Evolutionary conservation across 2,113 vertebrate species (phyloP), one percentile per base, ranked within the genome.

Genomic region (Tapirus terrestris): DNA sequence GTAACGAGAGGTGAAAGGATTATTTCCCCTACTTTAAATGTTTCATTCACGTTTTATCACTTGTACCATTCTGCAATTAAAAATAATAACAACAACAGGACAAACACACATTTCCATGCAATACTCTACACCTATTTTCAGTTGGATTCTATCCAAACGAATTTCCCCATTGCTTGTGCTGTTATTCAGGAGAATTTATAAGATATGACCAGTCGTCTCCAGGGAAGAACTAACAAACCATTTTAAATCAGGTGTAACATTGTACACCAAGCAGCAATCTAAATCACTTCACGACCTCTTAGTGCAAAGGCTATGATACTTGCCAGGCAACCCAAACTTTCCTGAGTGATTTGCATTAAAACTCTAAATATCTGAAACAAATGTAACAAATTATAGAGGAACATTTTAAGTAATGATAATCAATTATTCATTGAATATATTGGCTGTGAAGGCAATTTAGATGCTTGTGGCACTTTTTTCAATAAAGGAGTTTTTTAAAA

Each of bases 1-100:
- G 81, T 98, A 94, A 97, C 96, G 97, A 98, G 90, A 97, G 98
- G 65, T 96, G 77, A 98, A 98, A 82, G 98, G 93, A 98, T 98
- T 97, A 85, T 97, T 98, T 98, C 96, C 68, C 61, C 61, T 33
- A 96, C 96, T 98, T 98, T 96, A 98, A 96, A 91, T 97, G 51
- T 27, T 98, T 96, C 93, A 98, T 98, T 98, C 97, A 97, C 96
- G 48, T 96, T 98, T 98, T 94, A 98, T 98, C 77, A 94, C 68
- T 98, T 94, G 23, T 6, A 0, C 79, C 67, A 80, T 45, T 97
- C 72, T 97, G 87, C 77, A 20, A 63, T 75, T 85, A 51, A 95
- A 97, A 92, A 77, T 6, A 63, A 73, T 23, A 86, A 6, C 23
- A 45, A 79, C 17, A 14, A 45, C n/a, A 68, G 93, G 51, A 48